Percentiles rank a stretch among this genome's conserved stretches.
Evolutionary conservation across 2,888 invertebrate species (phyloP).

Genomic region (Pyrochroa serraticornis): DNA sequence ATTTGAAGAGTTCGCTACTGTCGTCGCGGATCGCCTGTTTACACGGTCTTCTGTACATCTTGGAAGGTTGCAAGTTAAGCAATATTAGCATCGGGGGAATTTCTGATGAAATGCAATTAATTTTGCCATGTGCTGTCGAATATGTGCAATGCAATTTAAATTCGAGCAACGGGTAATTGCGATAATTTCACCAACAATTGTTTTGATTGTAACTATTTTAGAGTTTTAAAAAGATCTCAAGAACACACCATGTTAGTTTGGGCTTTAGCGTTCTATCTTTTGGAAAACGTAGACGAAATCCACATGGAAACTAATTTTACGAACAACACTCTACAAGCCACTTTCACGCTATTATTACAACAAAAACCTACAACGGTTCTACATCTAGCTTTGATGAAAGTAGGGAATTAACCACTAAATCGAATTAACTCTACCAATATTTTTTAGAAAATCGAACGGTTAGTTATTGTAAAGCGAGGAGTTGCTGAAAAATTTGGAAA

Average conservation of each 20-base stretch:
- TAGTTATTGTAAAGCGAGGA: constrained; percentile 64
- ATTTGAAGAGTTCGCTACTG: constrained; percentile 67
- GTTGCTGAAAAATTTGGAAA: constrained; percentile 65
- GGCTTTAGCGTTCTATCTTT: constrained; percentile 76
- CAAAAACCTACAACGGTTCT: constrained; percentile 27
- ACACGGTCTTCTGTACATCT: constrained; percentile 70
- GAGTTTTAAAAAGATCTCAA: constrained; percentile 57
- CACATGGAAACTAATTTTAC: constrained; percentile 66
- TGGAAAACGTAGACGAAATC: constrained; percentile 73
- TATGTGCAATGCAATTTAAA: constrained; percentile 62
- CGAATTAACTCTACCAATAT: background rate
- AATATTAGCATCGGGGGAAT: constrained; percentile 58
- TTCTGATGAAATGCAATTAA: constrained; percentile 61
- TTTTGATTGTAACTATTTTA: constrained; percentile 21
- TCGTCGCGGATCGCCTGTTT: constrained; percentile 68
- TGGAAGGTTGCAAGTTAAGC: constrained; percentile 64
- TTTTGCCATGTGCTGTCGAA: constrained; percentile 61
- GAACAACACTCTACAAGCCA: constrained; percentile 64
- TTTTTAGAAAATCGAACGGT: constrained; percentile 72
- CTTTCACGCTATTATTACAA: constrained; percentile 60
- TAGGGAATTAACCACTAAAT: constrained; percentile 39
- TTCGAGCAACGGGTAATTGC: constrained; percentile 51
- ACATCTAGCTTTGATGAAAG: constrained; percentile 48
- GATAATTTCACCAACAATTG: background rate
- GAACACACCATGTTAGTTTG: constrained; percentile 74